phyloP scores from a whole-genome alignment of 2,888 invertebrate species.

The Xylocampa areola region DNA sequence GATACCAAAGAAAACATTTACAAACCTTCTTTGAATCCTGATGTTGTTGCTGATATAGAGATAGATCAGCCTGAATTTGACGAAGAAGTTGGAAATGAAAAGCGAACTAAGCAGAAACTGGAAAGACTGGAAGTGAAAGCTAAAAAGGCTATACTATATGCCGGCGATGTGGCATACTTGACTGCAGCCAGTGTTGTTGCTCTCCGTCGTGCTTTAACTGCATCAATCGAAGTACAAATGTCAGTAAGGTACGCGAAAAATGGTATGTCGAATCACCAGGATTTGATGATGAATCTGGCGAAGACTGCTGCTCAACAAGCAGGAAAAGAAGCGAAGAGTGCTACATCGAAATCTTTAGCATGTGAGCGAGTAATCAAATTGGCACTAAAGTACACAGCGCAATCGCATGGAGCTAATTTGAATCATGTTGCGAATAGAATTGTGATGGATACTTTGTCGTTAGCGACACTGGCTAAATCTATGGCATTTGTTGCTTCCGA shows the following conservation, averaged over 20 bases:
- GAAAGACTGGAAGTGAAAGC: constrained; percentile 83
- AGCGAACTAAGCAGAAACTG: constrained; percentile 77
- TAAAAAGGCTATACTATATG: constrained; percentile 85
- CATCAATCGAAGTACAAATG: constrained; percentile 86
- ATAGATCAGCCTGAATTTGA: constrained; percentile 80
- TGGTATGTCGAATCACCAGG: constrained; percentile 85
- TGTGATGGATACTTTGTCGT: constrained; percentile 83
- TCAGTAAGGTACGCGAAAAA: constrained; percentile 83
- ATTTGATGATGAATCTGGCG: constrained; percentile 87
- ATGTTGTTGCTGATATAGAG: constrained; percentile 81
- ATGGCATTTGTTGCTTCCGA: constrained; percentile 87
- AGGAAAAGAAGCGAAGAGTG: constrained; percentile 85
- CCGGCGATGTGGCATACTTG: constrained; percentile 86
- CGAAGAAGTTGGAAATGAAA: constrained; percentile 75
- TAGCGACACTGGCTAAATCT: constrained; percentile 84
- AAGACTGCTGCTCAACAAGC: constrained; percentile 87
- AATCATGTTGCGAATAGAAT: constrained; percentile 86
- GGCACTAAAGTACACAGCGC: constrained; percentile 84
- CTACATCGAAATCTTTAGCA: constrained; percentile 82
- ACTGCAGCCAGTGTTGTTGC: constrained; percentile 86
- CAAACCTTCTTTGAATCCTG: constrained; percentile 73
- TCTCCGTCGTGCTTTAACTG: constrained; percentile 83
- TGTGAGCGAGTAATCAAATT: constrained; percentile 83
- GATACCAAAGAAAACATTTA: constrained; percentile 75
- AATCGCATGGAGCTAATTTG: constrained; percentile 82